Evolutionary conservation across 2,888 invertebrate genomes (phyloP).

Genomic region (Sphaerophoria taeniata): DNA sequence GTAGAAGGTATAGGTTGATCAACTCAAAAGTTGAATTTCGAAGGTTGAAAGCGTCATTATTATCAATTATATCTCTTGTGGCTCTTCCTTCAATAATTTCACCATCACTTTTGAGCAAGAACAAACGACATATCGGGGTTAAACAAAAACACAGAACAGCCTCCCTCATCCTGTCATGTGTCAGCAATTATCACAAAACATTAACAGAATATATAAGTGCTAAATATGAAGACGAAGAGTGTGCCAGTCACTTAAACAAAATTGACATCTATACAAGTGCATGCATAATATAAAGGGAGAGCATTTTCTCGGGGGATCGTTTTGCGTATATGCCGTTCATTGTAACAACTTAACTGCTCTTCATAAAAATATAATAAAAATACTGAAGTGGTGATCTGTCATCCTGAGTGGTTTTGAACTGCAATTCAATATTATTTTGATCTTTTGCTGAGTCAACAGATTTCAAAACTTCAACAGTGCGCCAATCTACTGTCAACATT

Average conservation of each 20-base stretch:
- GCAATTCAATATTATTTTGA: constrained; percentile 53
- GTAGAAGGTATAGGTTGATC: too few species aligned
- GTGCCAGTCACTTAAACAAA: constrained; percentile 47
- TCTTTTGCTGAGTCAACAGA: background rate
- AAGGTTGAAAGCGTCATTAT: too few species aligned
- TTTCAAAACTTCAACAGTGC: constrained; percentile 17
- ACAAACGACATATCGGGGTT: background rate
- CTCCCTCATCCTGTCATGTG: constrained; percentile 62
- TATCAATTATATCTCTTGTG: too few species aligned
- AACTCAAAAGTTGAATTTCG: too few species aligned
- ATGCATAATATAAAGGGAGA: constrained; percentile 12
- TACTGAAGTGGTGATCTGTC: constrained; percentile 68
- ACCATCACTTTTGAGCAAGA: too few species aligned
- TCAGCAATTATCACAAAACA: constrained; percentile 71
- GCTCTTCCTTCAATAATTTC: too few species aligned
- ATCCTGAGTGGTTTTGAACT: constrained; percentile 61
- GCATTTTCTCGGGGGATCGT: background rate
- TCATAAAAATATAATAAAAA: background rate
- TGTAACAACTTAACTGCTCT: constrained; percentile 22
- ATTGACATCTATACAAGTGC: constrained; percentile 8
- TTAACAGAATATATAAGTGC: constrained; percentile 48
- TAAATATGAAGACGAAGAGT: constrained; percentile 28
- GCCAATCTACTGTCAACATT: constrained; percentile 60
- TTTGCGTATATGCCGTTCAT: constrained; percentile 19
- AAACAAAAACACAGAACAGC: background rate